These are phyloP conservation scores for Lepisosteus osseus DNA, from an alignment of 2,113 vertebrate genomes.

Conservation along the genomic window DNA sequence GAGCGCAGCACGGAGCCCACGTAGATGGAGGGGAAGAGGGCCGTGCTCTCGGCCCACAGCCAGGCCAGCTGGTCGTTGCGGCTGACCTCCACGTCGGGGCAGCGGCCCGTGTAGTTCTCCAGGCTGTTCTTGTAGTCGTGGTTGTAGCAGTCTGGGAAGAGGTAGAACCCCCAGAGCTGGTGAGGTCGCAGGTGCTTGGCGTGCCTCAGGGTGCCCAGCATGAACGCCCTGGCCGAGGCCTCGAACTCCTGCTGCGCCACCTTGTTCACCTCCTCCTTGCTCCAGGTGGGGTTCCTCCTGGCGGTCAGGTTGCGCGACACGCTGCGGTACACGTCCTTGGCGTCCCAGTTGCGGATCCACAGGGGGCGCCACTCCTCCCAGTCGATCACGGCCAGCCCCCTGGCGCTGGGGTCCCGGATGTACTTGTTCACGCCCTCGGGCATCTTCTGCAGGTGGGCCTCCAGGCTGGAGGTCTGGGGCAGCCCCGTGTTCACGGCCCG, in stretches of 20 bases:
- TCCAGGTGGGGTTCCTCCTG: constrained; percentile 63
- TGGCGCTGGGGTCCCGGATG: constrained; percentile 63
- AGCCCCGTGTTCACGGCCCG: constrained; percentile 72
- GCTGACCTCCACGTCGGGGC: constrained; percentile 82
- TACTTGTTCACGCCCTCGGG: constrained; percentile 64
- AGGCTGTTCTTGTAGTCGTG: constrained; percentile 83
- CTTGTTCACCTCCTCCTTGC: constrained; percentile 54
- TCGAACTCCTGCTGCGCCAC: constrained; percentile 87
- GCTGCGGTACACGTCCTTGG: constrained; percentile 80
- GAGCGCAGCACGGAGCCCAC: constrained; percentile 73
- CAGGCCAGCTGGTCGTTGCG: constrained; percentile 85
- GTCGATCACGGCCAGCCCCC: constrained; percentile 86
- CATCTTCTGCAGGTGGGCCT: constrained; percentile 67
- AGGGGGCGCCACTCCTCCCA: constrained; percentile 96
- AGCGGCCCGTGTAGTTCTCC: constrained; percentile 86
- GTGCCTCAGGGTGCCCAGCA: constrained; percentile 74
- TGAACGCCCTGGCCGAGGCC: constrained; percentile 75
- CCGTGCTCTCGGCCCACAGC: constrained; percentile 88
- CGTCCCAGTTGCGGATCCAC: constrained; percentile 92
- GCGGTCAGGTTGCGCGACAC: constrained; percentile 68
- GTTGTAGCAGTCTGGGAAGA: constrained; percentile 98
- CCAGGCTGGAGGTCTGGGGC: constrained; percentile 80
- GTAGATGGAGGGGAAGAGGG: constrained; percentile 91
- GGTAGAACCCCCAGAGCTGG: constrained; percentile 94
- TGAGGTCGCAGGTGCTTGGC: constrained; percentile 82